Evolutionary conservation across 1,140 invertebrate genomes (phyloP).

Genomic region (Holcopasites calliopsidis): DNA sequence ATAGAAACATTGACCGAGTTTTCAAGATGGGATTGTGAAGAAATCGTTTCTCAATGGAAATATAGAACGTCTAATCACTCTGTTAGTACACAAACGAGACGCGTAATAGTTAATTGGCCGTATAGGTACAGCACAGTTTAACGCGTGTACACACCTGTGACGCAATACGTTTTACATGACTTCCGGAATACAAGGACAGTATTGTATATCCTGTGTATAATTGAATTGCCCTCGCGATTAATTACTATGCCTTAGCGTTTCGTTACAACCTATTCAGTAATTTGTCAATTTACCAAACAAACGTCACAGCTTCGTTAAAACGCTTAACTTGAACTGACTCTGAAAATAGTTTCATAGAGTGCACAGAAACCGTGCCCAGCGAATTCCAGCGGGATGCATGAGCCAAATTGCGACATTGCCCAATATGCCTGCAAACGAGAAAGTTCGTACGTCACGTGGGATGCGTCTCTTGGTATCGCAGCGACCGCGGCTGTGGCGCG

Average conservation of each 20-base stretch:
- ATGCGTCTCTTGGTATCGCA: slow-evolving; percentile 15
- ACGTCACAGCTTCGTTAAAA: neutral
- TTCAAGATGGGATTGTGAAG: neutral
- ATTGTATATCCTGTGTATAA: slow-evolving; percentile 42
- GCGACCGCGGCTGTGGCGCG: neutral
- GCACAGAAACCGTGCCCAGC: neutral
- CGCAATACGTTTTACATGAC: slow-evolving; percentile 38
- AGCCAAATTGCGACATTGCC: too few relatives aligned
- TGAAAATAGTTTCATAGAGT: neutral
- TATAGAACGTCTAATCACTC: slow-evolving; percentile 8
- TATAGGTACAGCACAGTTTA: slow-evolving; percentile 14
- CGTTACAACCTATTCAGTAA: neutral
- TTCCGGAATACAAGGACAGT: slow-evolving; percentile 49
- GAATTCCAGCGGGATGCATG: neutral
- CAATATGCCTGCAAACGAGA: neutral
- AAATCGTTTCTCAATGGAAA: neutral
- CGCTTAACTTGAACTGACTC: neutral
- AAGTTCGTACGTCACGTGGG: slow-evolving; percentile 15
- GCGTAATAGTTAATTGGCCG: slow-evolving; percentile 18
- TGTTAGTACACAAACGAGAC: neutral
- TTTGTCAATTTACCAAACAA: neutral
- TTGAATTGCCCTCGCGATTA: slow-evolving; percentile 53
- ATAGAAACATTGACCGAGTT: neutral
- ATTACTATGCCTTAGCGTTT: slow-evolving; percentile 4
- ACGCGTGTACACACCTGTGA: slow-evolving; percentile 24